A percentile compares a stretch with the other conserved stretches of the same genome.
phyloP scores from a whole-genome alignment of 2,113 vertebrate genomes.

The Dinomys branickii region DNA sequence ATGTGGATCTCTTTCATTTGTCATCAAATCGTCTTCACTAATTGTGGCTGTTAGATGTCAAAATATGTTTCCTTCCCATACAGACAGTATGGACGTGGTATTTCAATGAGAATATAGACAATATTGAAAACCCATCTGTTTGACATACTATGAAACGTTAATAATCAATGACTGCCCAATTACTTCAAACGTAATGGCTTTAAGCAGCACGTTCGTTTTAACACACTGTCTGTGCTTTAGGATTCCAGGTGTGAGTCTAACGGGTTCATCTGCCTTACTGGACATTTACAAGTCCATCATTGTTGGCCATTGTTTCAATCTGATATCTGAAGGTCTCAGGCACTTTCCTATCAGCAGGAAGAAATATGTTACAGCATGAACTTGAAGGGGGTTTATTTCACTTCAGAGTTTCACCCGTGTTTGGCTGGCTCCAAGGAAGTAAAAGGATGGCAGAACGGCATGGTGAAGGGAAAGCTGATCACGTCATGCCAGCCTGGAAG shows the following conservation, averaged over 20 bases:
- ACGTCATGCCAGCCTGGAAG: not conserved
- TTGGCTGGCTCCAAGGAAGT: not conserved
- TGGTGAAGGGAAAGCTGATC: not conserved
- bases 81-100: too few relatives aligned
- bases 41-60: not conserved
- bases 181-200: too few relatives aligned
- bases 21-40: too few relatives aligned
- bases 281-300: not conserved
- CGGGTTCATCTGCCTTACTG: fast-evolving
- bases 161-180: fast-evolving
- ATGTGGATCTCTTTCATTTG: not conserved
- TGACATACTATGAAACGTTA: fast-evolving
- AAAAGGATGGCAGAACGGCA: not conserved
- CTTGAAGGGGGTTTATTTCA: not conserved
- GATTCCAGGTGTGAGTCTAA: not conserved
- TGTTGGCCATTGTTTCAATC: not conserved
- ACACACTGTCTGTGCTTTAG: fast-evolving
- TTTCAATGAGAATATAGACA: not conserved
- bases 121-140: not conserved
- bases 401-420: not conserved
- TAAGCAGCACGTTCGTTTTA: not conserved
- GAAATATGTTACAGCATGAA: not conserved
- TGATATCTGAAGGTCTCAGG: too few relatives aligned
- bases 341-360: not conserved
- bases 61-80: not conserved